phyloP scores from a whole-genome alignment of 2,888 invertebrate genomes.

The Heliconius sara region DNA sequence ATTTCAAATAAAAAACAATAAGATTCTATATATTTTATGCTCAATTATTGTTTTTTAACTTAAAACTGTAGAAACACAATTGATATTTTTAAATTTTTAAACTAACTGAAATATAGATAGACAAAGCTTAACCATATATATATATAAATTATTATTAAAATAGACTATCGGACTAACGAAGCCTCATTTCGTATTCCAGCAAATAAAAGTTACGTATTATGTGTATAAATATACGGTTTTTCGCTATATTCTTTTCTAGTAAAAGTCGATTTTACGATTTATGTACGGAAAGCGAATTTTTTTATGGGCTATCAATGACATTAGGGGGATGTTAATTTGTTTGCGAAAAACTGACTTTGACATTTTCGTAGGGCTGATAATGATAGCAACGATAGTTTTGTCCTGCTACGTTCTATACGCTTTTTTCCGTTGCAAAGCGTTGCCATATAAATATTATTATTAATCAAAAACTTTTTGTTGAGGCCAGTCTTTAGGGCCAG shows the following conservation, averaged over 20 bases:
- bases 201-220: slow-evolving; percentile 9
- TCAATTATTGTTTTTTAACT: background rate
- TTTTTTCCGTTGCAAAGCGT: too few species aligned
- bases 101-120: background rate
- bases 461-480: too few species aligned
- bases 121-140: background rate
- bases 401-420: background rate
- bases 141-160: slow-evolving; percentile 15
- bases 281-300: slow-evolving; percentile 12
- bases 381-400: background rate
- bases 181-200: slow-evolving; percentile 20
- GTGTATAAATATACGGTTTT: background rate
- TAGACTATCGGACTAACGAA: slow-evolving; percentile 20
- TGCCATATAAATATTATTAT: background rate
- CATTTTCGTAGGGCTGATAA: slow-evolving; percentile 14
- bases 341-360: slow-evolving; percentile 28
- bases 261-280: slow-evolving; percentile 19
- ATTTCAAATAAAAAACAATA: background rate
- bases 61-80: background rate
- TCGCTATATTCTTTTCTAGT: slow-evolving; percentile 6
- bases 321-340: slow-evolving; percentile 32
- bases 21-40: background rate
- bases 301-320: slow-evolving; percentile 33
- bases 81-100: background rate
- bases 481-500: too few species aligned